Conservation (phyloP, 2,888 invertebrate species). For the Pristionchus exspectatus region DNA sequence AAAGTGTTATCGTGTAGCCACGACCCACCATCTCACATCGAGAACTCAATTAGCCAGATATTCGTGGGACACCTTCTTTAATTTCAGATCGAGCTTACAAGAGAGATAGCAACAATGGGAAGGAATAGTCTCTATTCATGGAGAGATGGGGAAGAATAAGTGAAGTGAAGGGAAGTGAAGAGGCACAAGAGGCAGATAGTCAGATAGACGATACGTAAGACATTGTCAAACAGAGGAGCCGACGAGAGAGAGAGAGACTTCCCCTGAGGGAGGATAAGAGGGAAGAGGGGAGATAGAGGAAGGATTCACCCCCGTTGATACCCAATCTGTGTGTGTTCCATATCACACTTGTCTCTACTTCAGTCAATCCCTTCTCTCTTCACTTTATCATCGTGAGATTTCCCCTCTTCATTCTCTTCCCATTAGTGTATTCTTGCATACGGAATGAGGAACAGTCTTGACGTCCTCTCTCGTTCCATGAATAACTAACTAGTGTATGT, state of each 20-base stretch:
- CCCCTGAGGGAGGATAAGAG: background rate
- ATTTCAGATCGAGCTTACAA: background rate
- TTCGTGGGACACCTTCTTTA: too few relatives aligned
- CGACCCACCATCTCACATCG: too few relatives aligned
- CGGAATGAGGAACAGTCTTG: constrained; percentile 3
- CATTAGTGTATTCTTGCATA: constrained; percentile 25
- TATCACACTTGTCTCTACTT: background rate
- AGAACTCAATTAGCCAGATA: too few relatives aligned
- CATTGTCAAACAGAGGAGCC: constrained; percentile 30
- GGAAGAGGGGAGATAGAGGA: background rate
- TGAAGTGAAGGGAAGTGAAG: constrained; percentile 9
- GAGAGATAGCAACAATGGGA: background rate
- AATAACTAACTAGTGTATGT: constrained; percentile 13
- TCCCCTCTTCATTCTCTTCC: background rate
- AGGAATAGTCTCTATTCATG: background rate
- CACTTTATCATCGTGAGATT: background rate
- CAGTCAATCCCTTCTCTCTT: background rate
- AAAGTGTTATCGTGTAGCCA: too few relatives aligned
- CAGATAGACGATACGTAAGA: constrained; percentile 41
- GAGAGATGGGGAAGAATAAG: constrained; percentile 5
- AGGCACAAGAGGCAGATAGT: background rate
- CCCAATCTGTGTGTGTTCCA: constrained; percentile 12
- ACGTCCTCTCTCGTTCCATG: constrained; percentile 8
- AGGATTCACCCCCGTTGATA: background rate
- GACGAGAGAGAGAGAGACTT: background rate